phyloP scores from a whole-genome alignment of 2,888 invertebrate genomes.

The Nemapogon koenigi region DNA sequence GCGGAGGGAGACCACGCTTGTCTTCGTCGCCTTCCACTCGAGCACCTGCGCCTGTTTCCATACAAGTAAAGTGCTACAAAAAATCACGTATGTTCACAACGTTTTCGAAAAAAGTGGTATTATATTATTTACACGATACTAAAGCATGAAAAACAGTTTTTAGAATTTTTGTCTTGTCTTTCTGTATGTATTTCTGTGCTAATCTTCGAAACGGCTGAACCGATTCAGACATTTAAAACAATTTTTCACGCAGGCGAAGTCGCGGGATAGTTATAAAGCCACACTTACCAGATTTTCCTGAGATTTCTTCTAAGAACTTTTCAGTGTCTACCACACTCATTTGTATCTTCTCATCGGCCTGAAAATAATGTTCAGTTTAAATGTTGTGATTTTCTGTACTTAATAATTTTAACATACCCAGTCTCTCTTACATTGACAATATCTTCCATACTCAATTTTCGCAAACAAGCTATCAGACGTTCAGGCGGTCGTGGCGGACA shows the following conservation, averaged over 20 bases:
- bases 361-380: slow-evolving; percentile 15
- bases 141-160: no score
- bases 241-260: no score
- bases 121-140: no score
- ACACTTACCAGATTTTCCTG: slow-evolving; percentile 50
- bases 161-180: no score
- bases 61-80: no score
- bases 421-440: slow-evolving; percentile 33
- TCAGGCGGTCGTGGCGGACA: slow-evolving; percentile 67
- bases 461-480: slow-evolving; percentile 71
- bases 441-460: slow-evolving; percentile 50
- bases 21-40: slow-evolving; percentile 73
- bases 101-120: background rate
- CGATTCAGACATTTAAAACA: no score
- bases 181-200: no score
- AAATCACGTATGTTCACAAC: no score
- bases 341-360: slow-evolving; percentile 69
- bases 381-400: background rate
- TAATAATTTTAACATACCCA: slow-evolving; percentile 2
- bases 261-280: no score
- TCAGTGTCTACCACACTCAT: slow-evolving; percentile 60
- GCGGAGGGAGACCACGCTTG: slow-evolving; percentile 69
- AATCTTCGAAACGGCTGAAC: no score
- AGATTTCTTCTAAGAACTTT: slow-evolving; percentile 69
- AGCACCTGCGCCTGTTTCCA: slow-evolving; percentile 69